Evolutionary conservation across 2,888 invertebrate genomes (phyloP).

Genomic region (Oxycera nigricornis): DNA sequence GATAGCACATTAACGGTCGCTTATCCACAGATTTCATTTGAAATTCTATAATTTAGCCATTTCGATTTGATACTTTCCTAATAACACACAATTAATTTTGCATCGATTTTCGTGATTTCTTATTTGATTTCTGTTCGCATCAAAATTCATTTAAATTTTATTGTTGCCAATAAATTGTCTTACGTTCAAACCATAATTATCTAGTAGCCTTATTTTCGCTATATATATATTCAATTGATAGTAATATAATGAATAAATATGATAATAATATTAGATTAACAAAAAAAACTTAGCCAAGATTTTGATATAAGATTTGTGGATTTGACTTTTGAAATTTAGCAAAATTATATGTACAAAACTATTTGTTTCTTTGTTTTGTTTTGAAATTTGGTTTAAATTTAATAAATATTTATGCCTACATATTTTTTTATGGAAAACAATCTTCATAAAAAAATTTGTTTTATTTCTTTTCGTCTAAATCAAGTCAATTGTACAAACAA

Average conservation of each 20-base stretch:
- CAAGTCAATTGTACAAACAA: background rate
- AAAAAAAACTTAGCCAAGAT: background rate
- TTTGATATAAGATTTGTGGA: background rate
- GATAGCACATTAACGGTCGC: background rate
- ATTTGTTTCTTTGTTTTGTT: background rate
- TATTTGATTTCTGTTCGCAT: background rate
- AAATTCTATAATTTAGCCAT: constrained; percentile 3
- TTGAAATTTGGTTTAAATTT: background rate
- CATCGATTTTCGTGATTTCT: constrained; percentile 6
- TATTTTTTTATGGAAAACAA: background rate
- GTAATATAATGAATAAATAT: constrained; percentile 26
- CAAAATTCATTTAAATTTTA: background rate
- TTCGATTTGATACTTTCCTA: too few relatives aligned
- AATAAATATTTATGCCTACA: constrained; percentile 5
- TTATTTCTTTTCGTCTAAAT: background rate
- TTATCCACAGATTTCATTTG: background rate
- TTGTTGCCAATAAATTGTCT: background rate
- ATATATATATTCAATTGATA: background rate
- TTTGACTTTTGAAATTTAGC: background rate
- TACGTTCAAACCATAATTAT: background rate
- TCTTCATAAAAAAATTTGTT: background rate
- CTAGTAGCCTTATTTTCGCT: constrained; percentile 29
- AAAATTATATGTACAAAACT: background rate
- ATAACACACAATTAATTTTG: background rate
- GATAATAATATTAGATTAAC: constrained; percentile 26